Percentiles rank a stretch among this genome's conserved stretches.
Evolutionary conservation across 2,888 invertebrate species (phyloP).

Genomic region (Cephus sareptanus): DNA sequence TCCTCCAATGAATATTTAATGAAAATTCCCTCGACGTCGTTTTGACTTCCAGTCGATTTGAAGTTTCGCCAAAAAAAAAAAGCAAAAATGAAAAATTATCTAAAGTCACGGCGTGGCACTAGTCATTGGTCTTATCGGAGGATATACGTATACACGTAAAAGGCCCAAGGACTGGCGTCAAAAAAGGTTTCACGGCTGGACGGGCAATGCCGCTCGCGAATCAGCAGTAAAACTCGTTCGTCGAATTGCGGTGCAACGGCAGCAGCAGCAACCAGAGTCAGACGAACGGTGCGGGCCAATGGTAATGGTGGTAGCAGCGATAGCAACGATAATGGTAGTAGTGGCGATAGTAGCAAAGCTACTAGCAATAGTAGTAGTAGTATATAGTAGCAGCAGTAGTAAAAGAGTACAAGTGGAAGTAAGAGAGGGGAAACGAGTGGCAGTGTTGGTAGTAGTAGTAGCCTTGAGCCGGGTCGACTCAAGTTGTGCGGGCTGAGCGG

Average conservation of each 20-base stretch:
- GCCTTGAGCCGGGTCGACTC: constrained; percentile 35
- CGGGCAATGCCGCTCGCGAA: not conserved
- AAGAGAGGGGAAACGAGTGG: not conserved
- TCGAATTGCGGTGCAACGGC: not conserved
- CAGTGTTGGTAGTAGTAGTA: constrained; percentile 27
- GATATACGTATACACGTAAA: not conserved
- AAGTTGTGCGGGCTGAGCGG: constrained; percentile 12
- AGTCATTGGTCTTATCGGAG: not conserved
- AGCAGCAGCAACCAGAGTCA: not conserved
- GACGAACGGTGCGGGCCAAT: not conserved
- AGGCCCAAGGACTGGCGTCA: not conserved
- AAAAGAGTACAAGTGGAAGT: not conserved
- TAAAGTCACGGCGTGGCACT: not conserved
- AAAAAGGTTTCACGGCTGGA: not conserved
- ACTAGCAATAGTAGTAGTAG: not conserved
- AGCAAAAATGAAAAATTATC: not conserved
- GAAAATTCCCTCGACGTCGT: not conserved
- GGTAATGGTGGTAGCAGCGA: not conserved
- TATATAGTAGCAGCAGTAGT: not conserved
- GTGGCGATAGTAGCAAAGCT: not conserved
- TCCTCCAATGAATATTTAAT: not conserved
- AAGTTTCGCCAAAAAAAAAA: not conserved
- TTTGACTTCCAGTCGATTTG: not conserved
- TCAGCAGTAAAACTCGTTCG: constrained; percentile 1
- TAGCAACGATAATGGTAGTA: not conserved